Conservation (phyloP, 1,140 invertebrate species). For the Bradynema listronoti region DNA sequence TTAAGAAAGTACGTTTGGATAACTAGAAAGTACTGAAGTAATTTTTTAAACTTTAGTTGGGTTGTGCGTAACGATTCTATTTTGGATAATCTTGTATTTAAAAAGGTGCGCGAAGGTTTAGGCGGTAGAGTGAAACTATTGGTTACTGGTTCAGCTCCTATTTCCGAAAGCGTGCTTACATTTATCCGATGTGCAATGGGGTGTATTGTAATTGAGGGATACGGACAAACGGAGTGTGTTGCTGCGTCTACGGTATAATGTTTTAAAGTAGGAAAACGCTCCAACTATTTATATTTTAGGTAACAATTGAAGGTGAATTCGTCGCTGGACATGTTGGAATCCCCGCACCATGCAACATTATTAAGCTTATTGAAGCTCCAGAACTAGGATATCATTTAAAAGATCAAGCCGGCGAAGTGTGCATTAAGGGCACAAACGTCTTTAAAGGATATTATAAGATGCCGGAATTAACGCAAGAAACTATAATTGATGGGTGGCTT, state of each 20-base stretch:
- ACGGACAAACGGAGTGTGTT: slow-evolving; percentile 92
- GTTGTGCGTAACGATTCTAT: slow-evolving; percentile 49
- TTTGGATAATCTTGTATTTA: slow-evolving; percentile 52
- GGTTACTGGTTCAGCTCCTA: slow-evolving; percentile 85
- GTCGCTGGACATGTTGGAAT: slow-evolving; percentile 57
- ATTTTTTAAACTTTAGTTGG: slow-evolving; percentile 29
- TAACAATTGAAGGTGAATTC: slow-evolving; percentile 53
- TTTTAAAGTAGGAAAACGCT: not conserved
- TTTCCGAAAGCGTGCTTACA: slow-evolving; percentile 83
- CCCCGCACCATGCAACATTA: slow-evolving; percentile 51
- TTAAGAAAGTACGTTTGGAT: slow-evolving; percentile 36
- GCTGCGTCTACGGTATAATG: slow-evolving; percentile 60
- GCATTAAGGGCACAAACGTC: slow-evolving; percentile 52
- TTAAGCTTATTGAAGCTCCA: slow-evolving; percentile 57
- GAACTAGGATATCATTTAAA: slow-evolving; percentile 53
- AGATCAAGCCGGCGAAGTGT: slow-evolving; percentile 52
- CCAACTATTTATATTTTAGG: slow-evolving; percentile 13
- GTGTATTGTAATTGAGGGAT: slow-evolving; percentile 69
- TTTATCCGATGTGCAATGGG: slow-evolving; percentile 87
- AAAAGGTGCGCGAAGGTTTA: slow-evolving; percentile 62
- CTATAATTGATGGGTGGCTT: slow-evolving; percentile 59
- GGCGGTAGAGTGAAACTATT: slow-evolving; percentile 83
- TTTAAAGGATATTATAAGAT: slow-evolving; percentile 59
- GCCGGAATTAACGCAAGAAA: slow-evolving; percentile 59
- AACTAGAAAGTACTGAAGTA: not conserved